Conservation (phyloP, 2,888 invertebrate genomes). For the Electrophaes corylata region DNA sequence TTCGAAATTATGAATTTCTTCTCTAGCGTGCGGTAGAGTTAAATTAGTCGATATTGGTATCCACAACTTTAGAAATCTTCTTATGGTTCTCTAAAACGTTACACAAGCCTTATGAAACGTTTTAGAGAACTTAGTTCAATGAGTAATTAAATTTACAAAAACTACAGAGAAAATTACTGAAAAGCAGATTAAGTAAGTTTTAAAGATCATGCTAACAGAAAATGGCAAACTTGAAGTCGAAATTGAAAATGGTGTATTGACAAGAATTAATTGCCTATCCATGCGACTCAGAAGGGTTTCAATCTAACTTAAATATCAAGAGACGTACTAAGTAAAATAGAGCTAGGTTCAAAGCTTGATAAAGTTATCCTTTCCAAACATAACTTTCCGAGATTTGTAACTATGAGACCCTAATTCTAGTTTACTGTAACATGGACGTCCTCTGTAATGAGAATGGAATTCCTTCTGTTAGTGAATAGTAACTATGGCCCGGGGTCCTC, state of each 20-base stretch:
- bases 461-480: slow-evolving; percentile 35
- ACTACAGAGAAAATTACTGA: not conserved
- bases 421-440: slow-evolving; percentile 34
- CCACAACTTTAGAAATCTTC: not conserved
- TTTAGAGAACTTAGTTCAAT: too few relatives aligned
- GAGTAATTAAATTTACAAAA: too few relatives aligned
- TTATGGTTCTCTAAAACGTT: not conserved
- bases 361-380: slow-evolving; percentile 42
- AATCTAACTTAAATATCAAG: slow-evolving; percentile 31
- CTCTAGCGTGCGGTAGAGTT: not conserved
- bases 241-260: slow-evolving; percentile 33
- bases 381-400: slow-evolving; percentile 37
- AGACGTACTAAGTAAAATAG: slow-evolving; percentile 25
- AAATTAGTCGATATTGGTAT: not conserved
- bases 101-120: too few relatives aligned
- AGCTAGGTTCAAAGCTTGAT: slow-evolving; percentile 33
- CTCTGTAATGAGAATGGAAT: slow-evolving; percentile 39
- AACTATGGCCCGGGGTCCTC: slow-evolving; percentile 33
- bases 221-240: slow-evolving; percentile 21
- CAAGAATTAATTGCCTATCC: slow-evolving; percentile 31
- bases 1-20: not conserved
- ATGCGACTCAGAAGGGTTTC: slow-evolving; percentile 26
- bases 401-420: slow-evolving; percentile 36
- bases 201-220: slow-evolving; percentile 13
- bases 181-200: slow-evolving; percentile 9